Percentiles rank a stretch among this genome's conserved stretches.
Evolutionary conservation across 1,140 invertebrate species (phyloP).

Genomic region (Saccostrea echinata): DNA sequence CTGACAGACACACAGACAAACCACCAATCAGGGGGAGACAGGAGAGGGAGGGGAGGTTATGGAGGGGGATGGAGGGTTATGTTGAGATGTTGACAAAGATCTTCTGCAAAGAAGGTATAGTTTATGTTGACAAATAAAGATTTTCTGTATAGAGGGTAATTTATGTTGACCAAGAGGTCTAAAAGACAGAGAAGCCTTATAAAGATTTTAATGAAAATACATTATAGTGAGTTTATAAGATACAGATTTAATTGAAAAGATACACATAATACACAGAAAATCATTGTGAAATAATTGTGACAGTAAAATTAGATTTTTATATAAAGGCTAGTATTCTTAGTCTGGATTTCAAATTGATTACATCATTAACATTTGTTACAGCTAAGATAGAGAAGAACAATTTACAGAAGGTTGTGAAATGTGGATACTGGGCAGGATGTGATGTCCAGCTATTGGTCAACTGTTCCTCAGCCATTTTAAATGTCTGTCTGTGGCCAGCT

Average conservation of each 20-base stretch:
- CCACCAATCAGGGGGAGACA: not conserved
- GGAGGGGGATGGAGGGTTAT: constrained; percentile 62
- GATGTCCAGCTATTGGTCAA: constrained; percentile 57
- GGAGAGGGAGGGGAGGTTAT: constrained; percentile 61
- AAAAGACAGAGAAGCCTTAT: too few species aligned
- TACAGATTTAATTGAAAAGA: too few species aligned
- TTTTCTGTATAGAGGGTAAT: too few species aligned
- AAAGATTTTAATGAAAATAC: too few species aligned
- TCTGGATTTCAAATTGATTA: too few species aligned
- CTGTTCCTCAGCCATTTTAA: constrained; percentile 55
- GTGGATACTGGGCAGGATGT: constrained; percentile 59
- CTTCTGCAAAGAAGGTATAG: constrained; percentile 58
- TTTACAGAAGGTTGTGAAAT: constrained; percentile 39
- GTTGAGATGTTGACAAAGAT: constrained; percentile 48
- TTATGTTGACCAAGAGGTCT: too few species aligned
- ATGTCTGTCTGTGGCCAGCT: constrained; percentile 63
- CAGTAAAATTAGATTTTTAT: too few species aligned
- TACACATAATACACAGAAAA: too few species aligned
- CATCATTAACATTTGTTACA: constrained; percentile 21
- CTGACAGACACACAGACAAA: constrained; percentile 12
- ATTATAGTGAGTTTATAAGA: too few species aligned
- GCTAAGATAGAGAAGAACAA: constrained; percentile 60
- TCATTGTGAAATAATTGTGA: too few species aligned
- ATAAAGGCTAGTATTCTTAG: too few species aligned
- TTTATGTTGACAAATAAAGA: not conserved